These are phyloP conservation scores for Spheniscus mendiculus DNA, from an alignment of 2,113 vertebrate genomes.

Conservation along the genomic window DNA sequence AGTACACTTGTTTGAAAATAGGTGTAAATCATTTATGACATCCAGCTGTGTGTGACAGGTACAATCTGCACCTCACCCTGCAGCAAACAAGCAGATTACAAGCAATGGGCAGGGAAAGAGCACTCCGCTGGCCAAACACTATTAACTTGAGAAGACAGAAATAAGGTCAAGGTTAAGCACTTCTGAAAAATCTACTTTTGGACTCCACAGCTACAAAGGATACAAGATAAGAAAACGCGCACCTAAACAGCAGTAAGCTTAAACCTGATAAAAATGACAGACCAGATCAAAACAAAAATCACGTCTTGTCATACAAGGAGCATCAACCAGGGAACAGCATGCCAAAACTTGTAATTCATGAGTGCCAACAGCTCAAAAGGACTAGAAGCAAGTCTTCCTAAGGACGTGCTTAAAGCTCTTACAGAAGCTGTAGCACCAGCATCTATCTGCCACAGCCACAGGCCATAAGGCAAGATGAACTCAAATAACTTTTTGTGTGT, in stretches of 20 bases:
- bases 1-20: slow-evolving; percentile 2
- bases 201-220: background rate
- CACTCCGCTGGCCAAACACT: background rate
- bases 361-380: background rate
- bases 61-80: background rate
- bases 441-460: background rate
- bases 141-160: background rate
- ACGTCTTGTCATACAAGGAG: background rate
- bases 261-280: background rate
- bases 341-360: background rate
- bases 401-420: background rate
- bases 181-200: background rate
- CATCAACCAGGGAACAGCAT: background rate
- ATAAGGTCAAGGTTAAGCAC: slow-evolving; percentile 24
- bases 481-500: background rate
- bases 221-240: background rate
- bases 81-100: slow-evolving; percentile 25
- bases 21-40: slow-evolving; percentile 48
- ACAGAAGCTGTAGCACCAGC: background rate
- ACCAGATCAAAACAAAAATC: background rate
- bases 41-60: slow-evolving; percentile 22
- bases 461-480: background rate
- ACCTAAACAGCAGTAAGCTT: background rate
- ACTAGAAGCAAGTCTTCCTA: background rate
- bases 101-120: background rate